These are phyloP conservation scores for Labia minor DNA, from an alignment of 2,888 invertebrate genomes.

Conservation along the genomic window DNA sequence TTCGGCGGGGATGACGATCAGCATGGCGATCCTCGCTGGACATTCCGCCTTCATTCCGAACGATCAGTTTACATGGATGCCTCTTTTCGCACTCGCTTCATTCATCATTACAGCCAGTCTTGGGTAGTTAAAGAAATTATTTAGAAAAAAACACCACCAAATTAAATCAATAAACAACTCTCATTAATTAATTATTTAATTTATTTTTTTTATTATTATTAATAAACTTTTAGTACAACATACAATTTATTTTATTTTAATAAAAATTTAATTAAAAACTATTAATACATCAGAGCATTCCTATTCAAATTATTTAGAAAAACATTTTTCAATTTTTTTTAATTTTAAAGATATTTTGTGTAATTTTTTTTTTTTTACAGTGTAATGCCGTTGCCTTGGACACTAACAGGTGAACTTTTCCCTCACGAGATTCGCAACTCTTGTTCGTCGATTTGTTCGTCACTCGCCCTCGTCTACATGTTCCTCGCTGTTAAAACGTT, in stretches of 20 bases:
- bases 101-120: background rate
- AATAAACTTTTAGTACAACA: too few relatives aligned
- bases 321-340: too few relatives aligned
- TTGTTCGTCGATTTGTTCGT: background rate
- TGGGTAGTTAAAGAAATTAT: too few relatives aligned
- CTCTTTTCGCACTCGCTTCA: background rate
- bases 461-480: background rate
- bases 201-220: too few relatives aligned
- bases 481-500: background rate
- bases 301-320: too few relatives aligned
- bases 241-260: too few relatives aligned
- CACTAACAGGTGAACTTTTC: background rate
- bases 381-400: background rate
- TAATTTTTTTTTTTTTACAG: background rate
- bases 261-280: too few relatives aligned
- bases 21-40: slow-evolving; percentile 40
- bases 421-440: background rate
- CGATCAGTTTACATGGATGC: background rate
- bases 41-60: background rate
- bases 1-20: slow-evolving; percentile 44
- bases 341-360: too few relatives aligned
- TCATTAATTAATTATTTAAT: too few relatives aligned
- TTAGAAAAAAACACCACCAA: too few relatives aligned
- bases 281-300: too few relatives aligned
- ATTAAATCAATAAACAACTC: too few relatives aligned